Evolutionary conservation across 2,797 vertebrate genomes (phyloP), one percentile per base, ranked within the genome.

Genomic region (Distichodus sexfasciatus): DNA sequence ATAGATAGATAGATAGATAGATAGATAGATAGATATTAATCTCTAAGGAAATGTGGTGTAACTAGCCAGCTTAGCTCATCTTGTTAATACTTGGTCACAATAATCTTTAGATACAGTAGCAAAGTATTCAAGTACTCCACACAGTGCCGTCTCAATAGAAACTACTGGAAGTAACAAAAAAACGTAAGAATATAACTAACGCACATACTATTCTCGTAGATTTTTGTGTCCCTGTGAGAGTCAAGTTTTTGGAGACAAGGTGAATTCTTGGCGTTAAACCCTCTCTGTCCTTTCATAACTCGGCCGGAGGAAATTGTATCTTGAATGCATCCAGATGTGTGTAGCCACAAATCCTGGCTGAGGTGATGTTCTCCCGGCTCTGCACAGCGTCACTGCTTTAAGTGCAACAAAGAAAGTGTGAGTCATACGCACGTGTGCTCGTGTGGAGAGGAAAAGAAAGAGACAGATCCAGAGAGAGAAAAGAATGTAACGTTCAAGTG

Each of bases 261-360:
- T 74, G 81, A 77, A 79, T 82, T 78, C 86, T 86, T 84, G 76
- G 81, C 82, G 82, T 80, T 79, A n/a, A 78, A 82, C 84, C 81
- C 59, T 21, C 19, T 28, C 28, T 53, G 51, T 33, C 15, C 29
- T 54, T 54, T 54, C 12, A 28, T 35, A 80, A 74, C 79, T 81
- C 76, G 83, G 85, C 86, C 86, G 84, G 84, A 87, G 83, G 87
- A 88, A 89, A 88, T 84, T 78, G 79, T 85, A 84, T 88, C 87
- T 82, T 88, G 85, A 91, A 85, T 83, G 71, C 83, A 89, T 88
- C 89, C 89, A 91, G 90, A 90, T 92, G 90, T 89, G 82, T 51
- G 79, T 71, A 61, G 79, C 77, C 74, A 78, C 77, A 19, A 38
- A 69, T 40, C 61, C 72, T 71, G 55, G 48, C 58, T 63, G 23